These are phyloP conservation scores for Pristionchus mayeri DNA, from an alignment of 2,888 invertebrate species.

Conservation along the genomic window DNA sequence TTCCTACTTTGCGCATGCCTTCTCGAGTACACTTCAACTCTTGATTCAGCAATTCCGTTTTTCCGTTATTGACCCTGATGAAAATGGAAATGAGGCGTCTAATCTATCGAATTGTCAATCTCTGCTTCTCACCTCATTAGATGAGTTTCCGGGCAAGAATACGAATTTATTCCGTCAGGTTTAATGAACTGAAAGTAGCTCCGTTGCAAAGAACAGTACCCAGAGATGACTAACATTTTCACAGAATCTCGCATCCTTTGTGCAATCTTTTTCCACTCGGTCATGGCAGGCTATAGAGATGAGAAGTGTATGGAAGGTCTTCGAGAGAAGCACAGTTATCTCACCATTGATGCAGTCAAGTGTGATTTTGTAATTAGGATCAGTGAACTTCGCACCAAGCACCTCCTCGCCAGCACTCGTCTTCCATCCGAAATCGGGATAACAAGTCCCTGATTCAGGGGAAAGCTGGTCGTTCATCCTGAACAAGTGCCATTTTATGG, in stretches of 20 bases:
- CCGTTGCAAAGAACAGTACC: too few relatives aligned
- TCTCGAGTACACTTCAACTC: not conserved
- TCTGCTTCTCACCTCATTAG: not conserved
- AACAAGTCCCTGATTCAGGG: too few relatives aligned
- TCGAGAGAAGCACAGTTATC: too few relatives aligned
- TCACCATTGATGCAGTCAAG: not conserved
- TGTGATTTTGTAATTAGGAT: too few relatives aligned
- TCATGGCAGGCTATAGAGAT: not conserved
- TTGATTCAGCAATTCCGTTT: not conserved
- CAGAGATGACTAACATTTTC: too few relatives aligned
- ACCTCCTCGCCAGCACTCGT: too few relatives aligned
- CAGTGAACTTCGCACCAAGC: too few relatives aligned
- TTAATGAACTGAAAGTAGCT: not conserved
- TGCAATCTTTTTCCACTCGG: not conserved
- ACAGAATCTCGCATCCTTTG: too few relatives aligned
- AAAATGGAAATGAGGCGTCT: not conserved
- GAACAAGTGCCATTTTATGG: too few relatives aligned
- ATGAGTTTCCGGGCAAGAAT: not conserved
- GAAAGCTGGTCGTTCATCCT: too few relatives aligned
- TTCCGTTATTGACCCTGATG: not conserved
- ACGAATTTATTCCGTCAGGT: not conserved
- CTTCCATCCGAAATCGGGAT: too few relatives aligned
- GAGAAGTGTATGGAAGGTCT: too few relatives aligned
- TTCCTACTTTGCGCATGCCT: not conserved
- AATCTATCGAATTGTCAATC: not conserved